Base-by-base conservation (phyloP, 2,113 vertebrate genomes). In the Peromyscus californicus region DNA sequence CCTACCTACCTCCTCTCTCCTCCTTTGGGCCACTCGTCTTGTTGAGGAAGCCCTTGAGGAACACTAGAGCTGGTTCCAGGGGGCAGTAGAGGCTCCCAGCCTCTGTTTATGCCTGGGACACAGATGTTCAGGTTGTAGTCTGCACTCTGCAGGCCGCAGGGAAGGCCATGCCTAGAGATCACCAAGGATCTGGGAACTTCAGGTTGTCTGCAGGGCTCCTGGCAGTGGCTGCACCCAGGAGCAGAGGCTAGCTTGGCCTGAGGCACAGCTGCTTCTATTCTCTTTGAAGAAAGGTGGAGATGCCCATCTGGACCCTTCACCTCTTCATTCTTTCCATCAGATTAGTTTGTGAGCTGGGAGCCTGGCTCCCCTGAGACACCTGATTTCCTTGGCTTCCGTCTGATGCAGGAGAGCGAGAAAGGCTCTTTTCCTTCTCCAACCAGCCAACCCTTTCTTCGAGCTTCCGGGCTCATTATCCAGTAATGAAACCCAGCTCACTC, bases 401-500 rank as follows among this genome's bases (percentile, higher is more conserved):
- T n/a, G 80, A 39, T 4, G 26, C 33, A 54, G 72, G 65, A 42
- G 89, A 17, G 42, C 1, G 24, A 57, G 39, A n/a, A 54, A 39
- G 26, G 39, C 42, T 48, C 59, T 65, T 31, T 51, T 65, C 33
- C 5, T 75, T 31, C 4, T 1, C 19, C 24, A 75, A 31, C n/a
- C 63, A 76, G 86, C 36, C 86, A 45, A 10, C 74, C 26, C 42
- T 95, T 88, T 86, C 91, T 69, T 65, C 84, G 21, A 16, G 45
- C 42, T 29, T 48, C 69, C 39, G 61, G 75, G 63, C 80, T 97
- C 92, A 72, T 94, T 97, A 94, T 45, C 89, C 75, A 13, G 69
- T 63, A 90, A 93, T 80, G 95, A 97, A 96, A 96, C 79, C 78
- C 84, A 91, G 69, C 57, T 97, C 70, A 16, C 65, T 95, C 93